Evolutionary conservation across 2,888 invertebrate genomes (phyloP).

Genomic region (Sinelater perroti): DNA sequence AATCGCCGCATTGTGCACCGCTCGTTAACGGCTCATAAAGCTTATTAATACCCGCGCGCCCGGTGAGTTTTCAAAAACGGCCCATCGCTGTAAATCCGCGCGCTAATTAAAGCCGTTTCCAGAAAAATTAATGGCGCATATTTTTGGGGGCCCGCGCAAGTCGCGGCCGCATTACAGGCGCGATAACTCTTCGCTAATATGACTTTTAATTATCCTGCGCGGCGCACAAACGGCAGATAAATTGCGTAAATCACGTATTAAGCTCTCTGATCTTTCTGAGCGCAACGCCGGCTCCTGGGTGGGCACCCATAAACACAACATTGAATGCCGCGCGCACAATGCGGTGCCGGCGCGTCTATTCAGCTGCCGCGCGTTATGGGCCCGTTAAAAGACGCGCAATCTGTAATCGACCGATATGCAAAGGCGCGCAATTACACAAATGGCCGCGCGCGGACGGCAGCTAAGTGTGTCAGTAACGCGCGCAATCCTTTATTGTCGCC

Average conservation of each 20-base stretch:
- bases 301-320: constrained; percentile 40
- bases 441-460: neutral
- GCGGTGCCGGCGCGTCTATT: no score
- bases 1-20: no score
- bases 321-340: constrained; percentile 34
- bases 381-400: constrained; percentile 28
- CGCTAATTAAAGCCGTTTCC: constrained; percentile 10
- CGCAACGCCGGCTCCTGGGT: constrained; percentile 38
- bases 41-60: constrained; percentile 7
- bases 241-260: constrained; percentile 42
- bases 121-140: constrained; percentile 18
- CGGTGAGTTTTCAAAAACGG: constrained; percentile 20
- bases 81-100: constrained; percentile 11
- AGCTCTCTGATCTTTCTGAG: constrained; percentile 37
- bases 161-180: constrained; percentile 44
- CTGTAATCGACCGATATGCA: constrained; percentile 9
- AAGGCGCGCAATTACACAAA: constrained; percentile 6
- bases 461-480: neutral
- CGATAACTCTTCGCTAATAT: constrained; percentile 58
- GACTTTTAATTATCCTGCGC: constrained; percentile 55
- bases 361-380: constrained; percentile 24
- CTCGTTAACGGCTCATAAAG: constrained; percentile 10
- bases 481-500: no score
- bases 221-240: constrained; percentile 46
- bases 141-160: constrained; percentile 30